Evolutionary conservation across 2,113 vertebrate species (phyloP), one percentile per base, ranked within the genome.

Genomic region (Drymodes brunneopygia): DNA sequence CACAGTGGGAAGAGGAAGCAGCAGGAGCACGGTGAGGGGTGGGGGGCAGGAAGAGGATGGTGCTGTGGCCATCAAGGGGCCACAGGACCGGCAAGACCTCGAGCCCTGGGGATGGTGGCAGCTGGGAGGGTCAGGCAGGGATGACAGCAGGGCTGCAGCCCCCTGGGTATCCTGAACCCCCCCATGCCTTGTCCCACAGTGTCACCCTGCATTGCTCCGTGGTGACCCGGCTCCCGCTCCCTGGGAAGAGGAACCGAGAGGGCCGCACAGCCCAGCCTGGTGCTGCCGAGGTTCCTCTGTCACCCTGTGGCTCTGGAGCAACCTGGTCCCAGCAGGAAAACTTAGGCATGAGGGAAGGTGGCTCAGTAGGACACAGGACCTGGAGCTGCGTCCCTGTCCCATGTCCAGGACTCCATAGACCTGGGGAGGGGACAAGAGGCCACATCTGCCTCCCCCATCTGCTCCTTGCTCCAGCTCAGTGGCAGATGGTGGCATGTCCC

Each of bases 301-400:
- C 31, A 7, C 35, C 48, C 62, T 1, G 2, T 0, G 0, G 22
- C 61, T 58, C 71, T 25, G 51, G 21, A 61, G 6, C 7, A 44
- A 45, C 27, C 80, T 31, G 42, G 4, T 45, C n/a, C 38, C 21
- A 12, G 25, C 8, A 65, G 88, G 35, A 40, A 48, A 62, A 24
- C 35, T 5, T 11, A 23, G 64, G 48, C 71, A 42, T 2, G 18
- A 83, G 35, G 35, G 40, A 45, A 20, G 53, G 62, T 22, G 38
- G 53, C 28, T 73, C 5, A 1, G 31, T 7, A 28, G 50, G 36
- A 44, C 17, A 11, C 33, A 20, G 1, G 20, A 21, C 27, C 16
- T 51, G 0, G 3, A 74, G 31, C 29, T 2, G 1, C 15, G 31
- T 62, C 38, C 48, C 79, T 15, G 17, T 22, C 16, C 53, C 1